Evolutionary conservation across 1,140 invertebrate species (phyloP), one percentile per base, ranked within the genome.

Genomic region (Heterodera schachtii): DNA sequence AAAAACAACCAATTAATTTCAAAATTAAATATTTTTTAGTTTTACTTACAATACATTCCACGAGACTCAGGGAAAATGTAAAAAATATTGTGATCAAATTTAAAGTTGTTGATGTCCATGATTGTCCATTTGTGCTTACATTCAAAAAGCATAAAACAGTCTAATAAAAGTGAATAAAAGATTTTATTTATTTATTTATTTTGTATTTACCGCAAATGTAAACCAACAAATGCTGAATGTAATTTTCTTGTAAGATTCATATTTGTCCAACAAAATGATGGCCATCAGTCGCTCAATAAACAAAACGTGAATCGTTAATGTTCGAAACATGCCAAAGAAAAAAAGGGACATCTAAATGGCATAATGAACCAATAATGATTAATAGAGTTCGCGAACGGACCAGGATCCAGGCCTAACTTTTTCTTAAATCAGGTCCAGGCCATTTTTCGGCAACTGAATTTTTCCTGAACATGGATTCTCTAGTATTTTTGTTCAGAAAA

Each of bases 151-250:
- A 49, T n/a, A 74, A n/a, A 1, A 3, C 19, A n/a, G 8, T 74
- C 52, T 41, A 4, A n/a, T 19, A 73, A 73, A 31, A 31, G 31
- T 1, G 0, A 31, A 31, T 31, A 1, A 31, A 31, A 31, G 0
- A 31, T 31, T 31, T 31, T 0, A 31, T 31, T 31, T 31, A 31
- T 31, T 31, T 6, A 16, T 11, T 73, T 6, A 73, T 8, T 52
- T 52, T 52, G 0, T 2, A 64, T 16, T 74, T 9, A 74, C 73
- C 46, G 21, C 8, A 43, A 43, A 19, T 44, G 52, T 6, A 21
- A 21, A 31, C 21, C 73, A 74, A 74, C 73, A 74, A 74, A 43
- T 43, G 3, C 46, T 49, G 52, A 74, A 74, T n/a, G 46, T 49
- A n/a, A n/a, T 1, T 41, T 49, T 74, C 43, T 31, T 47, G 31